phyloP scores from a whole-genome alignment of 92 coral and sea anemone species.

The Isaurus tuberculatus region DNA sequence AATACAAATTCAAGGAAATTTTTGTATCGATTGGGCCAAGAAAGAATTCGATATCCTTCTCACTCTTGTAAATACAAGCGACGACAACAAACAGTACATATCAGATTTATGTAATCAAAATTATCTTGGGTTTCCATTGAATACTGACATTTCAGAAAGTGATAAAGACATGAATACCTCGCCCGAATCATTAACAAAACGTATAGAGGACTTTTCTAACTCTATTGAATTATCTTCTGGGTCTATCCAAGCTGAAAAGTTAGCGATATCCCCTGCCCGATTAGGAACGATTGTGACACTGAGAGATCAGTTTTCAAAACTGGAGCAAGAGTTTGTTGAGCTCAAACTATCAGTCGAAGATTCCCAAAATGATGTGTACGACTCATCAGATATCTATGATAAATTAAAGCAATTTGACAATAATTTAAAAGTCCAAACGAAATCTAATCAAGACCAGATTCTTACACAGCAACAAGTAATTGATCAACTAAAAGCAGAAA shows the following conservation, averaged over 20 bases:
- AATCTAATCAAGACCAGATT: slow-evolving; percentile 31
- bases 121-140: slow-evolving; percentile 34
- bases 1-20: no score
- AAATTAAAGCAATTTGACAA: slow-evolving; percentile 24
- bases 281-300: slow-evolving; percentile 3
- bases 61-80: neutral
- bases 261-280: slow-evolving; percentile 26
- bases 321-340: slow-evolving; percentile 31
- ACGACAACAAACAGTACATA: neutral
- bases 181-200: neutral
- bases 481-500: slow-evolving; percentile 33
- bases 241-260: slow-evolving; percentile 25
- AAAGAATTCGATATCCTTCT: slow-evolving; percentile 1
- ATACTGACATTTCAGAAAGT: neutral
- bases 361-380: slow-evolving; percentile 2
- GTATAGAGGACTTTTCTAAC: slow-evolving; percentile 25
- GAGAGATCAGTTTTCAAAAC: slow-evolving; percentile 18
- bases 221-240: neutral
- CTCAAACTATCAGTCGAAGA: slow-evolving; percentile 15
- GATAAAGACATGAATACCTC: slow-evolving; percentile 8
- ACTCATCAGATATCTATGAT: slow-evolving; percentile 10
- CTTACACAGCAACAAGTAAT: slow-evolving; percentile 28
- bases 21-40: slow-evolving; percentile 18
- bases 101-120: slow-evolving; percentile 6
- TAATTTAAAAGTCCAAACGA: slow-evolving; percentile 22